Evolutionary conservation across 1,140 invertebrate species (phyloP).

Genomic region (Caenorhabditis brenneri): DNA sequence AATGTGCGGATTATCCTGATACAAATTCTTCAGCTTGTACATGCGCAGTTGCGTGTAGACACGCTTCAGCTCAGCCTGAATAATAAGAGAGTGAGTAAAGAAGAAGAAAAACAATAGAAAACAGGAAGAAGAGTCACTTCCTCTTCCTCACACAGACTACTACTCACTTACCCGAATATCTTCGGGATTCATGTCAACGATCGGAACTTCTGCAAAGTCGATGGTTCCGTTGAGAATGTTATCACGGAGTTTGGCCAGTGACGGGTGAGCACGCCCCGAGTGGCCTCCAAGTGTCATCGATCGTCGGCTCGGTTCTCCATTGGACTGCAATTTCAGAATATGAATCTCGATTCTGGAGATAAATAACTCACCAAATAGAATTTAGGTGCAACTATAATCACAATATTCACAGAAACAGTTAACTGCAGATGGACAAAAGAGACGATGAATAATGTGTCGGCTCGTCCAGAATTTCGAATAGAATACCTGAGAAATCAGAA

Average conservation of each 20-base stretch:
- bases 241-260: constrained; percentile 74
- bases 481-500: constrained; percentile 56
- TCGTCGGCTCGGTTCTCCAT: constrained; percentile 69
- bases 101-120: neutral
- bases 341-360: neutral
- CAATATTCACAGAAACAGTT: constrained; percentile 70
- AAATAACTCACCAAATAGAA: constrained; percentile 57
- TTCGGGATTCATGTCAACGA: constrained; percentile 86
- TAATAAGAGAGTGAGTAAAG: no score
- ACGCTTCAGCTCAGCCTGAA: constrained; percentile 84
- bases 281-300: constrained; percentile 71
- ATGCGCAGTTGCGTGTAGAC: constrained; percentile 81
- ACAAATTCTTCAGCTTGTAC: constrained; percentile 85
- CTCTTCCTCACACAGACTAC: neutral
- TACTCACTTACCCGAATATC: constrained; percentile 78
- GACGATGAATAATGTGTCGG: constrained; percentile 62
- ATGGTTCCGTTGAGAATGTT: constrained; percentile 82
- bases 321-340: constrained; percentile 24
- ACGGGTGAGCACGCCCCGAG: constrained; percentile 71
- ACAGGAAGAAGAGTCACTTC: constrained; percentile 47
- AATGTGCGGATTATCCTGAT: constrained; percentile 92
- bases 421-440: constrained; percentile 68
- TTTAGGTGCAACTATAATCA: constrained; percentile 59
- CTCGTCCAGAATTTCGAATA: constrained; percentile 57
- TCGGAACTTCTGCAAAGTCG: constrained; percentile 83